phyloP scores from a whole-genome alignment of 2,113 vertebrate genomes.

The Corythaeola cristata region DNA sequence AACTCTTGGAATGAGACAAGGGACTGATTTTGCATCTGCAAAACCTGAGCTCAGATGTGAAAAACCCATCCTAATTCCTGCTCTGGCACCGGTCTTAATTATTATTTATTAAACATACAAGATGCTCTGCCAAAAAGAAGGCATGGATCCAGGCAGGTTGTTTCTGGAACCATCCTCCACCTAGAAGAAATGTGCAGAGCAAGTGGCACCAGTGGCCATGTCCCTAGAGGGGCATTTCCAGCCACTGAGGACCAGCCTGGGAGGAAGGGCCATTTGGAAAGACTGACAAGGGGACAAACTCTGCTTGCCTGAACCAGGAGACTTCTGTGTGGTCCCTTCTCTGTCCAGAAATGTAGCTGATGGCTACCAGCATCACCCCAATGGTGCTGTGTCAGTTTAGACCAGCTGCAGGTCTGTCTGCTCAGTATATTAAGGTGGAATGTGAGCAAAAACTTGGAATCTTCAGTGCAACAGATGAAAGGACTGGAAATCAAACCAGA shows the following conservation, averaged over 20 bases:
- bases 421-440: background rate
- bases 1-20: background rate
- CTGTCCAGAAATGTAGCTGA: background rate
- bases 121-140: background rate
- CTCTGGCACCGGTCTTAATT: background rate
- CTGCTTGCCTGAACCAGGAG: background rate
- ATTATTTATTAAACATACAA: background rate
- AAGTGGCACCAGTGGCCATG: background rate
- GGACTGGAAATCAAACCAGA: background rate
- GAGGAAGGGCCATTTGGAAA: background rate
- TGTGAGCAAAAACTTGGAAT: background rate
- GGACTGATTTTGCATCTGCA: background rate
- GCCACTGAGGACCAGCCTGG: background rate
- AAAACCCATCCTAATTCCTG: background rate
- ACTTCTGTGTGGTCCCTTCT: background rate
- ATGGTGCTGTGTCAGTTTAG: background rate
- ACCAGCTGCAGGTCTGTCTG: background rate
- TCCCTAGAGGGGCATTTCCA: background rate
- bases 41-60: background rate
- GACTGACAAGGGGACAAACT: background rate
- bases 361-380: background rate
- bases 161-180: background rate
- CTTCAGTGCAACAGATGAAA: background rate
- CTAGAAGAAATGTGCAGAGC: background rate
- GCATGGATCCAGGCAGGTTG: background rate